Conservation (phyloP, 1,140 invertebrate genomes). For the Brachionus manjavacas region DNA sequence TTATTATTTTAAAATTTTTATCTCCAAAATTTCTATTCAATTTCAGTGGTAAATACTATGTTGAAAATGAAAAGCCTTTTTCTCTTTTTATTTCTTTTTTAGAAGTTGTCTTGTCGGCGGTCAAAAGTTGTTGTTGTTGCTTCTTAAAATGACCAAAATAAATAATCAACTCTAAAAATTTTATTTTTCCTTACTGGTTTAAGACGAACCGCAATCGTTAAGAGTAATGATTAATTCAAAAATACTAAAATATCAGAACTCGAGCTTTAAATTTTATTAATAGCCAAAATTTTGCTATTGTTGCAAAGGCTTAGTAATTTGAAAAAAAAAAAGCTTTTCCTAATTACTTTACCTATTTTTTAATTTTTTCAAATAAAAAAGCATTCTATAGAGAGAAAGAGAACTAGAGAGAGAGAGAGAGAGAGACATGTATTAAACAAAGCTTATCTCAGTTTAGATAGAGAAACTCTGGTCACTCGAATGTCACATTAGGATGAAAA, state of each 20-base stretch:
- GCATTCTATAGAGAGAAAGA: background rate
- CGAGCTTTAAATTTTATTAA: background rate
- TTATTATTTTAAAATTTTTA: background rate
- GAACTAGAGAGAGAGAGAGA: background rate
- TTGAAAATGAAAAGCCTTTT: background rate
- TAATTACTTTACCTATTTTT: background rate
- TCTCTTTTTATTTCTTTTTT: background rate
- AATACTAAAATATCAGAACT: background rate
- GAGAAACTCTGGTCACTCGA: background rate
- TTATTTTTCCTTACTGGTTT: background rate
- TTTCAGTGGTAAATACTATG: background rate
- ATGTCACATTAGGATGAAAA: slow-evolving; percentile 7
- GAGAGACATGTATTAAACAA: background rate
- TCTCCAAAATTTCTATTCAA: background rate
- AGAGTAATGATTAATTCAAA: background rate
- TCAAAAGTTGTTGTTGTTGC: background rate
- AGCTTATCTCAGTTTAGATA: background rate
- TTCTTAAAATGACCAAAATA: background rate
- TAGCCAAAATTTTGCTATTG: background rate
- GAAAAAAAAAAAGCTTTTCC: background rate
- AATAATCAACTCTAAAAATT: background rate
- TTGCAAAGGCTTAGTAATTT: background rate
- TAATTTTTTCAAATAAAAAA: background rate
- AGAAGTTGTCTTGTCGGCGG: background rate
- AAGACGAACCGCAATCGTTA: background rate